These are phyloP conservation scores for Holothuria leucospilota DNA, from an alignment of 53 echinoderm and acorn worm genomes.

Conservation along the genomic window DNA sequence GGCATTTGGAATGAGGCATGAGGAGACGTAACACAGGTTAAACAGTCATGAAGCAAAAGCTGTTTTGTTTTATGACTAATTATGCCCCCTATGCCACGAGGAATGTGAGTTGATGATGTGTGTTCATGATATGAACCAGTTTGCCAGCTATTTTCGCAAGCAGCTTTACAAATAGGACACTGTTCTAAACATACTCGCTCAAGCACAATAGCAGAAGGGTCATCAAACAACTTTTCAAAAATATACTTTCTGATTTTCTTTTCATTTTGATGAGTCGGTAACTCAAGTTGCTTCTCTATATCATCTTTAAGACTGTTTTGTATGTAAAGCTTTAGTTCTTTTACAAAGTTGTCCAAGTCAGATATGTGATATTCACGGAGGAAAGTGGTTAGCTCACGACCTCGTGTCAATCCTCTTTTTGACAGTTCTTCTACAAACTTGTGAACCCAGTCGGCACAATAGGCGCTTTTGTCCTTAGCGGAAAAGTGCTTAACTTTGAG, in stretches of 20 bases:
- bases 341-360: neutral
- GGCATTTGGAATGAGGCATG: neutral
- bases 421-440: neutral
- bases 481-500: no score
- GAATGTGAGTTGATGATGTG: neutral
- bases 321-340: neutral
- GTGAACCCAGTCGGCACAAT: neutral
- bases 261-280: neutral
- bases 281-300: neutral
- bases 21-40: neutral
- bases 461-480: no score
- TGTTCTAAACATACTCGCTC: neutral
- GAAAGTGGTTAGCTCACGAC: neutral
- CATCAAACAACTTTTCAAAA: neutral
- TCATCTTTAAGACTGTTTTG: neutral
- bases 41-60: conserved; percentile 7
- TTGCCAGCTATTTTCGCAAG: neutral
- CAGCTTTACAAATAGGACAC: conserved; percentile 21
- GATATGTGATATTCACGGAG: neutral
- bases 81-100: neutral
- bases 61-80: neutral
- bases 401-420: neutral
- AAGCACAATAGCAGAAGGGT: neutral
- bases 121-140: neutral
- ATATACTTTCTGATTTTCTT: neutral